A percentile compares a stretch with the other conserved stretches of the same genome.
These are phyloP conservation scores for Molanna angustata DNA, from an alignment of 2,888 invertebrate species.

Conservation along the genomic window DNA sequence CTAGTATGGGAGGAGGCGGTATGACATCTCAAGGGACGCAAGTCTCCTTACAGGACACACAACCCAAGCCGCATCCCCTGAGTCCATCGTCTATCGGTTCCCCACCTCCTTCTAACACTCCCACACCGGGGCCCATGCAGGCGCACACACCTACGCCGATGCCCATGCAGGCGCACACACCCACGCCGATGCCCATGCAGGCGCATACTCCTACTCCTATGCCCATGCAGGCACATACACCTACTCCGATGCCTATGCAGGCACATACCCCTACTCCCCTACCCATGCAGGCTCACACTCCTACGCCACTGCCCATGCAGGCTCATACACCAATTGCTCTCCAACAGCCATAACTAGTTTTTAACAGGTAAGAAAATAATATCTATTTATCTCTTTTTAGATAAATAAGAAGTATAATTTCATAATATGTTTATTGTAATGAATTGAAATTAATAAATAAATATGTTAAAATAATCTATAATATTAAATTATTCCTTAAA, in stretches of 20 bases:
- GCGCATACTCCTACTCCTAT: constrained; percentile 46
- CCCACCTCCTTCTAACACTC: constrained; percentile 54
- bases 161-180: constrained; percentile 36
- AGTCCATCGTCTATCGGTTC: constrained; percentile 55
- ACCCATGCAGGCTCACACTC: constrained; percentile 20
- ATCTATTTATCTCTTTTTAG: too few relatives aligned
- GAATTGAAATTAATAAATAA: too few relatives aligned
- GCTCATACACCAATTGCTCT: constrained; percentile 36
- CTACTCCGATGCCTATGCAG: constrained; percentile 10
- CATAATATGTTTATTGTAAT: too few relatives aligned
- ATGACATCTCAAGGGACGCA: constrained; percentile 56
- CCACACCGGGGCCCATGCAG: constrained; percentile 44
- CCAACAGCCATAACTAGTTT: constrained; percentile 13
- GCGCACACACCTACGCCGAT: constrained; percentile 9
- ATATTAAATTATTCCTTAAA: too few relatives aligned
- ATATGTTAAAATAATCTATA: too few relatives aligned
- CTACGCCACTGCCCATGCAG: constrained; percentile 13
- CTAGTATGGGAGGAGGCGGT: constrained; percentile 24
- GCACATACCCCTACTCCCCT: constrained; percentile 35
- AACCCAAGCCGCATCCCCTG: constrained; percentile 43
- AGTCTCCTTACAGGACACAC: constrained; percentile 52
- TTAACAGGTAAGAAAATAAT: neutral
- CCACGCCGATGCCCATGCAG: constrained; percentile 44
- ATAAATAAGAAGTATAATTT: too few relatives aligned
- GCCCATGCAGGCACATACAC: constrained; percentile 21